Evolutionary conservation across 2,113 vertebrate species (phyloP), one percentile per base, ranked within the genome.

Genomic region (Archilochus colubris): DNA sequence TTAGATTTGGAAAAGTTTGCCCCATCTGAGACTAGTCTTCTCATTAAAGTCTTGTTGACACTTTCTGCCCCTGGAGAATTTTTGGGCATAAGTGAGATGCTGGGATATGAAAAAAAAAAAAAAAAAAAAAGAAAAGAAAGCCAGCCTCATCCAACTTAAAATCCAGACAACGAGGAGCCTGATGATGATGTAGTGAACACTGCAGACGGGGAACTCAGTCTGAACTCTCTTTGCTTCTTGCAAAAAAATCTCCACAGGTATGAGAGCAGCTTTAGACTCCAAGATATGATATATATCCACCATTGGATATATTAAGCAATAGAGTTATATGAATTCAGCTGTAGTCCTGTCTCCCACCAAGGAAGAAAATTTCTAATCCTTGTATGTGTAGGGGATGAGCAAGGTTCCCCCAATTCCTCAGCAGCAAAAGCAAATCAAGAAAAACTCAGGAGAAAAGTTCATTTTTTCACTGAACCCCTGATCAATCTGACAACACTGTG

Each of bases 161-260:
- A 17, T 81, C 82, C 82, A 96, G 94, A 94, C 91, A 95, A 88
- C 0, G 4, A 95, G 93, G 85, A 95, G 85, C 72, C 91, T 93
- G 72, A 44, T 83, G 92, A 92, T 78, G 59, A 90, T 88, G 76
- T 78, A 88, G 48, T 75, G 79, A 86, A 86, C 4, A 2, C n/a
- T 91, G 64, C 57, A 94, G 89, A 94, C 92, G 83, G 86, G 25
- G 50, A 95, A 75, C 59, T 94, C 33, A 3, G 46, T 80, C 80
- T 94, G 91, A 96, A 95, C 91, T 94, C 82, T 83, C 58, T 50
- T 82, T 91, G 57, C 59, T 95, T 90, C 3, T 0, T 86, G 73
- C 21, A 93, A 83, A 95, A 89, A 93, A 53, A 57, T 81, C 55
- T 81, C 53, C 53, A 48, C 69, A 91, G 68, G 61, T 95, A 88